Percentiles rank a stretch among this genome's conserved stretches.
These are phyloP conservation scores for Carcharodon carcharias DNA, from an alignment of 2,797 vertebrate species.

Conservation along the genomic window DNA sequence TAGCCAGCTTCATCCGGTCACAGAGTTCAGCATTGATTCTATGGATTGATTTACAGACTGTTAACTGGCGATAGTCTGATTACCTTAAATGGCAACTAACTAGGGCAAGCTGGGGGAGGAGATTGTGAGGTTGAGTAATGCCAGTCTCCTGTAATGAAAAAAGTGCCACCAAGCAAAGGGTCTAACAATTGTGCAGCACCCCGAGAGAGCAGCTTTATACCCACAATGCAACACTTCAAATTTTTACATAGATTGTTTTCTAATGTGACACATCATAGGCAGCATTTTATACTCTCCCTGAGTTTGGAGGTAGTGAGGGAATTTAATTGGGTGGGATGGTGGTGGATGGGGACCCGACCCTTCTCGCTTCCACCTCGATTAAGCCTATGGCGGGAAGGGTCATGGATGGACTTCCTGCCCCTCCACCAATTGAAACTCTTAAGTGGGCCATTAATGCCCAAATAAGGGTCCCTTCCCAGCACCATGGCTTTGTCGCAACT, in stretches of 20 bases:
- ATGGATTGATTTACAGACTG: constrained; percentile 11
- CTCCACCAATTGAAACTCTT: no score
- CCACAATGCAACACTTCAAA: not conserved
- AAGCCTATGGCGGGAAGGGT: no score
- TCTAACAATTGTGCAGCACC: not conserved
- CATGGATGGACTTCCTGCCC: no score
- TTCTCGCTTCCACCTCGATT: no score
- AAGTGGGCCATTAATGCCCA: no score
- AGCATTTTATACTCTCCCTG: no score
- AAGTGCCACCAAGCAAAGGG: not conserved
- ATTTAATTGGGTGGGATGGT: no score
- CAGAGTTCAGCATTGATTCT: constrained; percentile 8
- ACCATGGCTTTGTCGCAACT: no score
- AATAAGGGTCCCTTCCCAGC: no score
- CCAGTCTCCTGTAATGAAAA: not conserved
- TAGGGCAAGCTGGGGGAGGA: not conserved
- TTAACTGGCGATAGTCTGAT: constrained; percentile 9
- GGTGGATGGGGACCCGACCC: no score
- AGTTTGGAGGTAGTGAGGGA: no score
- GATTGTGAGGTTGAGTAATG: not conserved
- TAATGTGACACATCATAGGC: not conserved
- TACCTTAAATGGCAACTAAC: constrained; percentile 20
- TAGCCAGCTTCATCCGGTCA: not conserved
- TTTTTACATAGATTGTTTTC: not conserved
- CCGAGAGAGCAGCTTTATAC: not conserved